Conservation (phyloP, 37 sponge, comb jelly and placozoan species). For the Ianthella basta region DNA sequence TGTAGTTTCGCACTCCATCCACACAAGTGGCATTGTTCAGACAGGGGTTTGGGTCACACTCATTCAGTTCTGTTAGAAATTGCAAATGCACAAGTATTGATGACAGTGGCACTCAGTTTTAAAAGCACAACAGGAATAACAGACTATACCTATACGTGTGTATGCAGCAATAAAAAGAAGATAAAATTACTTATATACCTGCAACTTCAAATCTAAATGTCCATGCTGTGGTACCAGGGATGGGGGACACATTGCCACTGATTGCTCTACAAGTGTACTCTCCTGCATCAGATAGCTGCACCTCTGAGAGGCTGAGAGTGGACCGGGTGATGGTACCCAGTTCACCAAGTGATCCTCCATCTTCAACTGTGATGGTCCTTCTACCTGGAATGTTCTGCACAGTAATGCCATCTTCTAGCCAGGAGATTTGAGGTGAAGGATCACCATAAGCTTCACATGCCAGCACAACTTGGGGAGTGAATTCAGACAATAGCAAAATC, state of each 20-base stretch:
- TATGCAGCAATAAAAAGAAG: no score
- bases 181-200: no score
- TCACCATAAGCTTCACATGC: neutral
- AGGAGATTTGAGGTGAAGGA: neutral
- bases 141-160: no score
- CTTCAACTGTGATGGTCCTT: neutral
- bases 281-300: constrained; percentile 22
- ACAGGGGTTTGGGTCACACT: constrained; percentile 13
- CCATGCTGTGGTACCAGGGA: neutral
- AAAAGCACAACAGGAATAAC: no score
- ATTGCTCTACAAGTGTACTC: constrained; percentile 25
- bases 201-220: neutral
- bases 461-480: neutral
- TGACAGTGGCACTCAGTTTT: no score
- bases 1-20: constrained; percentile 17
- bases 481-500: neutral
- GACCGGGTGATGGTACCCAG: neutral
- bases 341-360: neutral
- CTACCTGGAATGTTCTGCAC: neutral
- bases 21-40: neutral
- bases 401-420: constrained; percentile 3
- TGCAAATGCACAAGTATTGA: no score
- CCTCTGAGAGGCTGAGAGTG: neutral
- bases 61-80: neutral
- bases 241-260: constrained; percentile 33